Base-by-base conservation (phyloP, 2,888 invertebrate species). In the Chrysodeixis includens region DNA sequence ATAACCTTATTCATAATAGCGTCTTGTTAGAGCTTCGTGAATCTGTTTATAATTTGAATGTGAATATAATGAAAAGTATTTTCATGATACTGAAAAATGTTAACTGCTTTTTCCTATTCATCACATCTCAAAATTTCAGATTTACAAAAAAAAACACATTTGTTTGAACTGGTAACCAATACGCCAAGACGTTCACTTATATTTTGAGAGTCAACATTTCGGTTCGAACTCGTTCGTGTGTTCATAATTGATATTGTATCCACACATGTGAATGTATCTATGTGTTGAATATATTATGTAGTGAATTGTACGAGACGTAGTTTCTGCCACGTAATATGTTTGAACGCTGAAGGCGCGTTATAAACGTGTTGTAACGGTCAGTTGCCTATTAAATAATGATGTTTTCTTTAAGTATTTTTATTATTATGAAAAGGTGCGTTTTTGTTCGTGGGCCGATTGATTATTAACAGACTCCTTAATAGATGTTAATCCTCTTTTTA, bases 231-330 rank as follows among this genome's bases (percentile, higher is more conserved):
- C 32, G 46, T 20, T 54, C 20, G 8, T 0, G 8, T 59, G 60
- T 51, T 35, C 46, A 56, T 64, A 71, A 71, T 66, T 59, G 58
- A 62, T 51, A 68, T 61, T 61, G 61, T 67, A 53, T 59, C 20
- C 51, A 30, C 40, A 51, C 57, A 57, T 49, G 26, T 52, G 26
- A 69, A 69, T 72, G 60, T 69, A 69, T 65, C 46, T 18, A 66
- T 65, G 52, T 18, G 30, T 51, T 59, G 60, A 62, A 69, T 66
- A 30, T 46, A 66, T 71, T 44, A 52, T 30, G 56, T 58, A 8
- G 30, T 60, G 5, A 40, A 32, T 18, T 57, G 40, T 22, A 51
- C 9, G 51, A 63, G 56, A 22, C 46, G 46, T 32, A 44, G 12
- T 56, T 46, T 22, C 7, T 20, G 26, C 26, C 26, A 26, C 6